Evolutionary conservation across 2,888 invertebrate genomes (phyloP).

Genomic region (Brachypalpus laphriformis): DNA sequence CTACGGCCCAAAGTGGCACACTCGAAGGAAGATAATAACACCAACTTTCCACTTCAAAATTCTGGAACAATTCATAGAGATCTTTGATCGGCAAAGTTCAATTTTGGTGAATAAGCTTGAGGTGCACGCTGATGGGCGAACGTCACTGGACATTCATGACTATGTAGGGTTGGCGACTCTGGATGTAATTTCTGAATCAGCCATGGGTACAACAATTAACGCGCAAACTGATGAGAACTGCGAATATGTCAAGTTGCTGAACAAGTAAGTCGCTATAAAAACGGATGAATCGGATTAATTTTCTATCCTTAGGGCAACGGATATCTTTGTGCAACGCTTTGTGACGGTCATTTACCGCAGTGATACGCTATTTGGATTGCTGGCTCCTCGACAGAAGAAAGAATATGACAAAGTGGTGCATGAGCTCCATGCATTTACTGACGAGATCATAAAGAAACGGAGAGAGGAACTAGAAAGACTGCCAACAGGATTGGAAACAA

Average conservation of each 20-base stretch:
- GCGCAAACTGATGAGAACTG: slow-evolving; percentile 86
- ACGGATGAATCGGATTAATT: not conserved
- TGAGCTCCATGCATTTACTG: slow-evolving; percentile 73
- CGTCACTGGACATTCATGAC: slow-evolving; percentile 71
- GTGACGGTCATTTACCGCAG: slow-evolving; percentile 71
- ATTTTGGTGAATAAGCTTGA: slow-evolving; percentile 84
- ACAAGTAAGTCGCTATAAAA: slow-evolving; percentile 83
- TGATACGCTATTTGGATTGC: slow-evolving; percentile 69
- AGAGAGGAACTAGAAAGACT: slow-evolving; percentile 46
- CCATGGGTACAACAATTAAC: slow-evolving; percentile 76
- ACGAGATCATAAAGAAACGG: slow-evolving; percentile 73
- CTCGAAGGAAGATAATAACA: slow-evolving; percentile 87
- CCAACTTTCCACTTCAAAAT: slow-evolving; percentile 91
- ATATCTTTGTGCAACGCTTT: slow-evolving; percentile 73
- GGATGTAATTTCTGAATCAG: slow-evolving; percentile 75
- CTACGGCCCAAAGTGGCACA: slow-evolving; percentile 84
- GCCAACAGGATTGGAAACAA: slow-evolving; percentile 52
- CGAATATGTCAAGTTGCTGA: slow-evolving; percentile 88
- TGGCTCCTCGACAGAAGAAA: slow-evolving; percentile 56
- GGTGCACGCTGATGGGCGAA: slow-evolving; percentile 80
- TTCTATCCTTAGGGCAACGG: slow-evolving; percentile 57
- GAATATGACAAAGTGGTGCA: slow-evolving; percentile 59
- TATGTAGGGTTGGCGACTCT: slow-evolving; percentile 69
- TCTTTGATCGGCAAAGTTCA: slow-evolving; percentile 86
- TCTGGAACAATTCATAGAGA: slow-evolving; percentile 86